A percentile compares a stretch with the other conserved stretches of the same genome.
phyloP scores from a whole-genome alignment of 2,797 vertebrate species.

The Lagodon rhomboides region DNA sequence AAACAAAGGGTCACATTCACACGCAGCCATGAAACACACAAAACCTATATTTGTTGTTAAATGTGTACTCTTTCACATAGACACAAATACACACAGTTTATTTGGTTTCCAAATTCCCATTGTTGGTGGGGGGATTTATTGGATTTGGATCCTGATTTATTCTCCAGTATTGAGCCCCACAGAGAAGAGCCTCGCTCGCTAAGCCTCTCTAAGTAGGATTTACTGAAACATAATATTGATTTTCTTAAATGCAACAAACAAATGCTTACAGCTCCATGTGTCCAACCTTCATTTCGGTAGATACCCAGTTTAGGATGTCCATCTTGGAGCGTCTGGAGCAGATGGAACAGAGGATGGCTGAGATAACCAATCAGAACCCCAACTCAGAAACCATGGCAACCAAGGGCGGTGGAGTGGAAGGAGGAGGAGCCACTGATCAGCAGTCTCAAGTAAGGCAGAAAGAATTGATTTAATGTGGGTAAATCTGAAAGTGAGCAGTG shows the following conservation, averaged over 20 bases:
- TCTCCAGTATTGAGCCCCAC: conserved; percentile 17
- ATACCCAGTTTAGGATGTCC: conserved; percentile 99
- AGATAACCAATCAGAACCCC: conserved; percentile 95
- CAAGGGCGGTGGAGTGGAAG: conserved; percentile 85
- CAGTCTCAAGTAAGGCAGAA: conserved; percentile 81
- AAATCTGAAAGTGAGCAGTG: background rate
- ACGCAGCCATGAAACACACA: conserved; percentile 29
- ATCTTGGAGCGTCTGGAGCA: conserved; percentile 99
- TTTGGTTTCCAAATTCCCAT: conserved; percentile 24
- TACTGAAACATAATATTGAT: conserved; percentile 48
- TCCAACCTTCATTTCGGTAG: conserved; percentile 77
- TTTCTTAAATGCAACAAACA: conserved; percentile 34
- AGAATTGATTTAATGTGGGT: background rate
- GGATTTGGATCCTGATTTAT: conserved; percentile 35
- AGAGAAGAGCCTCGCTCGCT: conserved; percentile 32
- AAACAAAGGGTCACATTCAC: conserved; percentile 79
- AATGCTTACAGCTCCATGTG: conserved; percentile 27
- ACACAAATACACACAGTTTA: background rate
- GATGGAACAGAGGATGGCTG: conserved; percentile 99
- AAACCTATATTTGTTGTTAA: conserved; percentile 4
- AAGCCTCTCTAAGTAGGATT: conserved; percentile 51
- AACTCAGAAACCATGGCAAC: conserved; percentile 86
- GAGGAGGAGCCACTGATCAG: conserved; percentile 86
- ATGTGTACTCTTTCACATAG: background rate
- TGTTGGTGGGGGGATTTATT: conserved; percentile 33